Evolutionary conservation across 2,113 vertebrate species (phyloP).

Genomic region (Emydura subglobosa): DNA sequence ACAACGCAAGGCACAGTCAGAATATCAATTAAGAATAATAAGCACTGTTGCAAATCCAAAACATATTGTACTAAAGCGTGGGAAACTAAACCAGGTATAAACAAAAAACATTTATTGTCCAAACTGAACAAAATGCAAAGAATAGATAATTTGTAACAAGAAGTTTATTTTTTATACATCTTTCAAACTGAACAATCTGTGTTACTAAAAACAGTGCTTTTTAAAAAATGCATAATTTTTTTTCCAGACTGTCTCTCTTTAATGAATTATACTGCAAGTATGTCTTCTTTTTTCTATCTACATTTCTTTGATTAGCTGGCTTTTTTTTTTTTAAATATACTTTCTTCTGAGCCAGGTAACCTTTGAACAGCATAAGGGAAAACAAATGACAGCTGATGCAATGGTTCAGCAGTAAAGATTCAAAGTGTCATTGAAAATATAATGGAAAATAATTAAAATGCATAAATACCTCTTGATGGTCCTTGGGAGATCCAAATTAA

Average conservation of each 20-base stretch:
- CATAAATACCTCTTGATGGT: constrained; percentile 82
- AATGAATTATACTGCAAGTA: neutral
- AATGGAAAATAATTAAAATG: neutral
- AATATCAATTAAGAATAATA: neutral
- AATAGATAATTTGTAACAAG: neutral
- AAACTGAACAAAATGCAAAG: neutral
- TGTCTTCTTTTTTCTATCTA: neutral
- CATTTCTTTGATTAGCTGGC: neutral
- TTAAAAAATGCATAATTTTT: too few relatives aligned
- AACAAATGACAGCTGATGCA: neutral
- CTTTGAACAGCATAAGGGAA: neutral
- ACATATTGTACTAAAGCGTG: neutral
- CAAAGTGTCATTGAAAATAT: neutral
- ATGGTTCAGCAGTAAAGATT: neutral
- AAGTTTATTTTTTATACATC: neutral
- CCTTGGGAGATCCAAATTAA: constrained; percentile 77
- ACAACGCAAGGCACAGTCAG: neutral
- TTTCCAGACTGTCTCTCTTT: neutral
- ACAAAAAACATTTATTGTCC: neutral
- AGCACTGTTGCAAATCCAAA: neutral
- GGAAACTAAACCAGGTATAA: neutral
- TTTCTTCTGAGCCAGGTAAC: neutral
- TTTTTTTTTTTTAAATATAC: neutral
- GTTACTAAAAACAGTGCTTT: neutral
- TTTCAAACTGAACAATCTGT: neutral